Conservation (phyloP, 2,113 vertebrate species). For the Sinocyclocheilus anophthalmus region DNA sequence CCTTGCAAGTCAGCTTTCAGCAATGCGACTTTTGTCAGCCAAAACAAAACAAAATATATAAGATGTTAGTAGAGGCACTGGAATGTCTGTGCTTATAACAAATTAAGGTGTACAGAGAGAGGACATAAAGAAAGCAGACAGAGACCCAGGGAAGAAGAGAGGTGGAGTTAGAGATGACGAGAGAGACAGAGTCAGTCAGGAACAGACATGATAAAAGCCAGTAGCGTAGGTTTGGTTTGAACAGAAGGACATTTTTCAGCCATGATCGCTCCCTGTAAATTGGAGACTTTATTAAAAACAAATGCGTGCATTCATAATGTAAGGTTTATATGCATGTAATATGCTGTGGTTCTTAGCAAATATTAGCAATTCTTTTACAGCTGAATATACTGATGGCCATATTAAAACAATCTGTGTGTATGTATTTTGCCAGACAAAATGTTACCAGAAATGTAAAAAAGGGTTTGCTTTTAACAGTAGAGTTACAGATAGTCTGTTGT, state of each 20-base stretch:
- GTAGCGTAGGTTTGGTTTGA: constrained; percentile 1
- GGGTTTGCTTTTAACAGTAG: not conserved
- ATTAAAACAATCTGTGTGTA: not conserved
- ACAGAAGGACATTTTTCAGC: constrained; percentile 17
- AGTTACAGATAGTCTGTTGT: not conserved
- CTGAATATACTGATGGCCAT: not conserved
- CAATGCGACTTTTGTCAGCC: constrained; percentile 99
- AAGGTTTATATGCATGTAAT: not conserved
- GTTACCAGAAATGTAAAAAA: not conserved
- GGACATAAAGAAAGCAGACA: constrained; percentile 15
- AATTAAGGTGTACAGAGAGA: constrained; percentile 63
- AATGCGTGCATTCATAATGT: not conserved
- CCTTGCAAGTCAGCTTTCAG: constrained; percentile 99
- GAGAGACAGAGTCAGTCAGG: constrained; percentile 76
- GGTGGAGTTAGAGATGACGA: constrained; percentile 68
- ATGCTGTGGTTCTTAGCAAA: not conserved
- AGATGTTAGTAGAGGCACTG: constrained; percentile 95
- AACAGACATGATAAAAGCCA: not conserved
- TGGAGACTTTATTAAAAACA: not conserved
- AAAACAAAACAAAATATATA: constrained; percentile 95
- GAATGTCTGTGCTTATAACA: constrained; percentile 83
- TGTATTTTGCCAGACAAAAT: not conserved
- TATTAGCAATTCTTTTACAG: not conserved
- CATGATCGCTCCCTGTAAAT: not conserved
- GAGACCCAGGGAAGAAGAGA: not conserved